Percentiles rank a stretch among this genome's conserved stretches.
Conservation (phyloP, 2,888 invertebrate genomes). For the Chymomyza amoena region DNA sequence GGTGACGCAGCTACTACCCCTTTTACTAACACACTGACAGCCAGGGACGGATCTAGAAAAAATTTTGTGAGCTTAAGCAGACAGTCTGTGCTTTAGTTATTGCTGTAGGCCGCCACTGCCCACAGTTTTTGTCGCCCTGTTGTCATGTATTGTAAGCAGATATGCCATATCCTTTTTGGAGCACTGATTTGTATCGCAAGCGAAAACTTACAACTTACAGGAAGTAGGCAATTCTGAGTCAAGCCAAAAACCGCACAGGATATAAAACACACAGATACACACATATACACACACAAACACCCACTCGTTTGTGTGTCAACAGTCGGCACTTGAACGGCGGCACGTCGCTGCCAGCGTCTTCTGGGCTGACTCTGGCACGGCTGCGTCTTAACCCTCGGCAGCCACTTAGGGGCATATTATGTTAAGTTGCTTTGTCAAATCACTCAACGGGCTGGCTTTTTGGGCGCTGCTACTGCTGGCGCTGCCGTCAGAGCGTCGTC, state of each 20-base stretch:
- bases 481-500: not conserved
- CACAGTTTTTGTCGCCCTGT: not conserved
- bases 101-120: too few species aligned
- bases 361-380: not conserved
- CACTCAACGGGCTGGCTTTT: conserved; percentile 44
- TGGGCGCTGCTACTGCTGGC: too few species aligned
- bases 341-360: not conserved
- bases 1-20: conserved; percentile 7
- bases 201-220: conserved; percentile 75
- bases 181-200: conserved; percentile 70
- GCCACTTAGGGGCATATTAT: conserved; percentile 63
- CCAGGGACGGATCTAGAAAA: too few species aligned
- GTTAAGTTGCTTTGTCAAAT: conserved; percentile 48
- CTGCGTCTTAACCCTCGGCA: conserved; percentile 8
- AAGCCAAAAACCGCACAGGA: conserved; percentile 30
- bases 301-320: conserved; percentile 58
- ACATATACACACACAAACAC: conserved; percentile 44
- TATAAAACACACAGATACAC: not conserved
- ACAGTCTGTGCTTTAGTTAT: too few species aligned
- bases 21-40: not conserved
- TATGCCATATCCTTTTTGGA: conserved; percentile 69
- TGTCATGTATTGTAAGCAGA: conserved; percentile 57
- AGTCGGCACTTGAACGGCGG: conserved; percentile 51
- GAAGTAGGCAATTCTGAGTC: conserved; percentile 59
- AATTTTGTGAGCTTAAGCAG: too few species aligned